Conservation (phyloP, 2,113 vertebrate genomes). For the Pituophis catenifer region DNA sequence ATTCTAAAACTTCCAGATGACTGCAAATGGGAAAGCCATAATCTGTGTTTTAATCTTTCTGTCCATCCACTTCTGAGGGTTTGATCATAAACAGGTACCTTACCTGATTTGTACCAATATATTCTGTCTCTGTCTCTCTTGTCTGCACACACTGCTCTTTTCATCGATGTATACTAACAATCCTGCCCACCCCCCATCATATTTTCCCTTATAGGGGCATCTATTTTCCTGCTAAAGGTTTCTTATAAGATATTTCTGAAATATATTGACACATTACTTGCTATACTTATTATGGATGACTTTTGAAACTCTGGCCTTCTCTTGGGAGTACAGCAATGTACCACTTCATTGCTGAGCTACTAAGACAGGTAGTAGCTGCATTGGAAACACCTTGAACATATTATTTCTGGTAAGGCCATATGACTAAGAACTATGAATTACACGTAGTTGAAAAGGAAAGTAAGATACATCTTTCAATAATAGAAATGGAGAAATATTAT, state of each 20-base stretch:
- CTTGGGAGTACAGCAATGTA: too few relatives aligned
- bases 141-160: too few relatives aligned
- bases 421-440: not conserved
- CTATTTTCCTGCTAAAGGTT: not conserved
- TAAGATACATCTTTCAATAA: not conserved
- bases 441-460: rapidly evolving
- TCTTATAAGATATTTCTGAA: not conserved
- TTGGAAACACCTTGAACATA: not conserved
- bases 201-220: too few relatives aligned
- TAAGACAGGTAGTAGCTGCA: not conserved
- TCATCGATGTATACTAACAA: too few relatives aligned
- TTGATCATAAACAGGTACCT: not conserved
- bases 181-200: too few relatives aligned
- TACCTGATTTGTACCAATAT: not conserved
- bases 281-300: not conserved
- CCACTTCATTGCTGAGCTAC: not conserved
- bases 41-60: too few relatives aligned
- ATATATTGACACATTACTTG: too few relatives aligned
- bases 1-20: too few relatives aligned
- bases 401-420: too few relatives aligned
- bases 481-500: not conserved
- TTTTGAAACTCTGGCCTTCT: not conserved
- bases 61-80: not conserved
- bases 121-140: not conserved
- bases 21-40: too few relatives aligned